Conservation (phyloP, 2,113 vertebrate species). For the Psephotus haematonotus region DNA sequence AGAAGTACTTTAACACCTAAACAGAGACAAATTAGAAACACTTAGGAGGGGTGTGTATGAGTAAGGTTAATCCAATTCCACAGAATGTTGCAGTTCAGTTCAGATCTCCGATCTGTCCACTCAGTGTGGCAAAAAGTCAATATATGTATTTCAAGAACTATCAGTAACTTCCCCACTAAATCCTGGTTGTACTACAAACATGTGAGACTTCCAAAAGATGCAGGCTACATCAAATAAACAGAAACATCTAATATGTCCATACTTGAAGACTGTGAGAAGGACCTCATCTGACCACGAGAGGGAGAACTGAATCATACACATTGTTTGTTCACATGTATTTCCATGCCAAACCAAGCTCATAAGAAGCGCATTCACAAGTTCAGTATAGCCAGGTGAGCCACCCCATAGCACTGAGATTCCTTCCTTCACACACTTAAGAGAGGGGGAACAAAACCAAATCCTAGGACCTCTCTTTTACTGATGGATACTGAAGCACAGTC, state of each 20-base stretch:
- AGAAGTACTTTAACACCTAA: conserved; percentile 4
- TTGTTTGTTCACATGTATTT: conserved; percentile 29
- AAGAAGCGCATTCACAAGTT: not conserved
- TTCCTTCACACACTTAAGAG: not conserved
- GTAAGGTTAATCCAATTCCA: conserved; percentile 16
- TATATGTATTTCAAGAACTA: conserved; percentile 27
- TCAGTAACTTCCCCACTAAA: conserved; percentile 32
- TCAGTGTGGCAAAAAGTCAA: conserved; percentile 29
- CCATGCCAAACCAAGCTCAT: not conserved
- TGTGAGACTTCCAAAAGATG: not conserved
- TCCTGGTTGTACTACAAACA: not conserved
- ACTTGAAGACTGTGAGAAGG: not conserved
- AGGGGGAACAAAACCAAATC: not conserved
- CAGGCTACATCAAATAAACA: not conserved
- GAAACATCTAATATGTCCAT: not conserved
- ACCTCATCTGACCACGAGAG: conserved; percentile 61
- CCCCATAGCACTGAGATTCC: not conserved
- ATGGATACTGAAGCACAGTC: not conserved
- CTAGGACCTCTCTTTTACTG: not conserved
- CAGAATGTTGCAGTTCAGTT: not conserved
- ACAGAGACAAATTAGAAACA: conserved; percentile 44
- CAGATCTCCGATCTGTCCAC: conserved; percentile 20
- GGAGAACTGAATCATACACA: conserved; percentile 38
- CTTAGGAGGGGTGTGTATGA: not conserved
- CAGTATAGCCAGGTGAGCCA: not conserved